A percentile compares a stretch with the other conserved stretches of the same genome.
phyloP scores from a whole-genome alignment of 2,797 vertebrate genomes.

The Platyrinchus mystaceus region DNA sequence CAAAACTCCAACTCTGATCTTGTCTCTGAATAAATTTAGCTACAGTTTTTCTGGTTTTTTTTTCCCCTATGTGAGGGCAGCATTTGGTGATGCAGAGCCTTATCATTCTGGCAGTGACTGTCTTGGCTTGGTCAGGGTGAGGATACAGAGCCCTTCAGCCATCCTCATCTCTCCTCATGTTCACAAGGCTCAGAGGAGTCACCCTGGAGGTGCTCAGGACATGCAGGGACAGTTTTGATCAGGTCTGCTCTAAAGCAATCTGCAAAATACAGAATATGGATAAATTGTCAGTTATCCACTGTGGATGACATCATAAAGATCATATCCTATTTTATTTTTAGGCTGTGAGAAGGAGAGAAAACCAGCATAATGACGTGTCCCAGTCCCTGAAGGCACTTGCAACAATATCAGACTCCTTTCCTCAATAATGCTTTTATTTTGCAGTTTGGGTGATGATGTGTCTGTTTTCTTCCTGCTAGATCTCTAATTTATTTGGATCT shows the following conservation, averaged over 20 bases:
- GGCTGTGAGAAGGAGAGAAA: background rate
- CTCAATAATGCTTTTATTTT: background rate
- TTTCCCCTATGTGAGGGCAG: background rate
- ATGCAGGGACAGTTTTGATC: background rate
- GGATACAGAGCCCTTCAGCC: background rate
- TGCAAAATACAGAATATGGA: background rate
- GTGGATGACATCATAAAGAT: background rate
- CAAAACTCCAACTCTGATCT: background rate
- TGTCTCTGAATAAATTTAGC: background rate
- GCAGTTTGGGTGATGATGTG: background rate
- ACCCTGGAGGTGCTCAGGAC: background rate
- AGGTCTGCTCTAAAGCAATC: background rate
- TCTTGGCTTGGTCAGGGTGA: background rate
- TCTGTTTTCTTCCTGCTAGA: background rate
- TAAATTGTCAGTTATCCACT: background rate
- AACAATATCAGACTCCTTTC: background rate
- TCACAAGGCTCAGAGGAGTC: rapidly evolving
- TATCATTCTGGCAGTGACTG: rapidly evolving
- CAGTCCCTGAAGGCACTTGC: background rate
- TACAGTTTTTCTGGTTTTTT: rapidly evolving
- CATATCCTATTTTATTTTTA: background rate
- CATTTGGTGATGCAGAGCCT: background rate
- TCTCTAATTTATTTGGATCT: background rate
- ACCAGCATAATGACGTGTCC: background rate
- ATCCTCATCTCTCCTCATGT: rapidly evolving